These are phyloP conservation scores for Lasioglossum albipes DNA, from an alignment of 1,140 invertebrate species.

Conservation along the genomic window DNA sequence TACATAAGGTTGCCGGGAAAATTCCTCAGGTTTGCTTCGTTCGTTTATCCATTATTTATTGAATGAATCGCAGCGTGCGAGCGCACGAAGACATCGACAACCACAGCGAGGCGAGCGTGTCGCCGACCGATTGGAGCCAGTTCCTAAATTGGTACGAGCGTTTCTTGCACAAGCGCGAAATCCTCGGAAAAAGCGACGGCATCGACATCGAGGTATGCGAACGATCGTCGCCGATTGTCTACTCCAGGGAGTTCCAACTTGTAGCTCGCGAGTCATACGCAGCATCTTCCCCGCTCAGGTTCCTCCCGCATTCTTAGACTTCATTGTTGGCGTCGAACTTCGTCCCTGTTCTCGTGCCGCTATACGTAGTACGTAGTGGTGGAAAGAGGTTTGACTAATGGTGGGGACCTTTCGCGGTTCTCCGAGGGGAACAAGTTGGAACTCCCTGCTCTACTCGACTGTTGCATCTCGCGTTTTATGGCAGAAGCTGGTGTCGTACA, in stretches of 20 bases:
- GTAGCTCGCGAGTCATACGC: too few species aligned
- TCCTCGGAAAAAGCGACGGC: constrained; percentile 30
- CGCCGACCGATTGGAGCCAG: constrained; percentile 39
- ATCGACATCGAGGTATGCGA: constrained; percentile 42
- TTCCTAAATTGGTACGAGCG: constrained; percentile 50
- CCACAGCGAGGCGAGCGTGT: not conserved
- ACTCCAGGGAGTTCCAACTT: too few species aligned
- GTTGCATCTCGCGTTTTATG: not conserved
- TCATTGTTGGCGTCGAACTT: too few species aligned
- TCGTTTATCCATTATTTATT: too few species aligned
- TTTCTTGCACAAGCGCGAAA: constrained; percentile 33
- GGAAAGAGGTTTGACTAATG: too few species aligned
- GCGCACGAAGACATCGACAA: constrained; percentile 53
- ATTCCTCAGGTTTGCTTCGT: too few species aligned
- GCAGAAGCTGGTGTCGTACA: constrained; percentile 67
- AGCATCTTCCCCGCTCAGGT: too few species aligned
- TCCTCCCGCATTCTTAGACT: too few species aligned
- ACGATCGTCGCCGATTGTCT: not conserved
- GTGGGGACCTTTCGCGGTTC: too few species aligned
- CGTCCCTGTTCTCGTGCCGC: too few species aligned
- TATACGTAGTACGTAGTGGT: too few species aligned
- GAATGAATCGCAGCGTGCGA: constrained; percentile 26
- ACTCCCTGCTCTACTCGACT: not conserved
- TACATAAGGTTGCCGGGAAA: constrained; percentile 72
- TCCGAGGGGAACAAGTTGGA: too few species aligned